Conservation (phyloP, 2,888 invertebrate genomes). For the Lepidocyrtoides sp. region DNA sequence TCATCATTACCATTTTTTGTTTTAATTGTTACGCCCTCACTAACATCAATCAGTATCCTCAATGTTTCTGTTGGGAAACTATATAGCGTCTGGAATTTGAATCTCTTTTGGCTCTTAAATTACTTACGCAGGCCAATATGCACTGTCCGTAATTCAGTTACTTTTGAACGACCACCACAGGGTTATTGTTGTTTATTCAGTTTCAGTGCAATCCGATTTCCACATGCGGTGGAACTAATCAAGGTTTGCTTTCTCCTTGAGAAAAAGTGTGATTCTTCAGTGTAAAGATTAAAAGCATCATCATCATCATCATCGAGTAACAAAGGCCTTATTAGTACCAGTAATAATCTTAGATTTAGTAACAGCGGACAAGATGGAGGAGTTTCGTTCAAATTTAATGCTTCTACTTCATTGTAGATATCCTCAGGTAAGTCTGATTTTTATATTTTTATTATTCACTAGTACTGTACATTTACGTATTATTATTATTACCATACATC, state of each 20-base stretch:
- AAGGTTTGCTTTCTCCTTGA: conserved; percentile 20
- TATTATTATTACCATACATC: neutral
- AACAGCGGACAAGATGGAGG: conserved; percentile 74
- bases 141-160: no score
- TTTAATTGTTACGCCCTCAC: neutral
- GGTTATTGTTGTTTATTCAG: no score
- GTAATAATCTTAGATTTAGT: conserved; percentile 4
- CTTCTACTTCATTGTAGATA: conserved; percentile 82
- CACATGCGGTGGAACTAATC: neutral
- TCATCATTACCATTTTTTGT: neutral
- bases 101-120: no score
- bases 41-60: neutral
- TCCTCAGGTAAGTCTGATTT: conserved; percentile 77
- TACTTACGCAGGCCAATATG: no score
- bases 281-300: conserved; percentile 20
- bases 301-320: conserved; percentile 13
- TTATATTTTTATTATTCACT: no score
- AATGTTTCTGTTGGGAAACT: neutral
- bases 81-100: neutral
- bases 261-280: conserved; percentile 64
- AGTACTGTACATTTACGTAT: neutral
- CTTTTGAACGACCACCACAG: neutral
- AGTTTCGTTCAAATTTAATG: conserved; percentile 82
- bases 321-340: conserved; percentile 70
- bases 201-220: no score